Evolutionary conservation across 1,140 invertebrate genomes (phyloP).

Genomic region (Chelonus insularis): DNA sequence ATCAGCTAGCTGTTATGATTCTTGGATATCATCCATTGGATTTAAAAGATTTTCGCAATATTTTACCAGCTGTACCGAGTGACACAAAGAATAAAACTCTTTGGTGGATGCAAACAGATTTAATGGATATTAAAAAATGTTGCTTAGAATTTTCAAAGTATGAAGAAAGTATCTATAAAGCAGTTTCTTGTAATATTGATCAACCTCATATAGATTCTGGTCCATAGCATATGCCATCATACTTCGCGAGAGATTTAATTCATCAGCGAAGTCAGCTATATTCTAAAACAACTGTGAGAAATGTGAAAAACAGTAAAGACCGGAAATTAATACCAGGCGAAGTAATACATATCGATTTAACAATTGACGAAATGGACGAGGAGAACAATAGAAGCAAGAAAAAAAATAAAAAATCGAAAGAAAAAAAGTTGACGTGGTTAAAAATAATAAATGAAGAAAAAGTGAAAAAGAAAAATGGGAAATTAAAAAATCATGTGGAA

Average conservation of each 20-base stretch:
- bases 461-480: slow-evolving; percentile 17
- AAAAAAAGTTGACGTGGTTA: slow-evolving; percentile 35
- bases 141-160: slow-evolving; percentile 41
- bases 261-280: background rate
- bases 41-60: slow-evolving; percentile 35
- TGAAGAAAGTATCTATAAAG: slow-evolving; percentile 34
- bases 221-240: slow-evolving; percentile 20
- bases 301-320: slow-evolving; percentile 19
- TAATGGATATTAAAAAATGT: slow-evolving; percentile 37
- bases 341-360: slow-evolving; percentile 46
- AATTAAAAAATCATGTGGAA: slow-evolving; percentile 20
- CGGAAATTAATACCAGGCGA: slow-evolving; percentile 34
- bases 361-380: slow-evolving; percentile 36
- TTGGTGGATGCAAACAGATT: slow-evolving; percentile 42
- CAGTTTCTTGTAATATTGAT: background rate
- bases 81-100: slow-evolving; percentile 37
- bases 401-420: slow-evolving; percentile 27
- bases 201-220: background rate
- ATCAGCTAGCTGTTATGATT: slow-evolving; percentile 40
- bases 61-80: slow-evolving; percentile 36
- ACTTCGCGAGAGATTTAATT: background rate
- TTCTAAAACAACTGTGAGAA: background rate
- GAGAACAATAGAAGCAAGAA: slow-evolving; percentile 25
- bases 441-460: slow-evolving; percentile 29
- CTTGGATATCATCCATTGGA: slow-evolving; percentile 41